Base-by-base conservation (phyloP, 2,888 invertebrate species). In the Didymodactylos carnosus region DNA sequence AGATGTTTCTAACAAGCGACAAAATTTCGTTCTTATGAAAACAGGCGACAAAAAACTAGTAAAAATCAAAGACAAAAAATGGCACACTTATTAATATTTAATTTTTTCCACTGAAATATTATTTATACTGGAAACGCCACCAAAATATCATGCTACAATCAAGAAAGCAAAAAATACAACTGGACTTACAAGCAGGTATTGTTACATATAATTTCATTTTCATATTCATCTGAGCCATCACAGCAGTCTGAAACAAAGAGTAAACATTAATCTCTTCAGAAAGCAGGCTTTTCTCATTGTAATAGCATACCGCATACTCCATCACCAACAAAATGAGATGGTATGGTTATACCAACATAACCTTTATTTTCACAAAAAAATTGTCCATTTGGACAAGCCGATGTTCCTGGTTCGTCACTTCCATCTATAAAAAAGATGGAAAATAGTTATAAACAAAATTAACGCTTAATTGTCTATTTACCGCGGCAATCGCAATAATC, bases 351-450 rank as follows among this genome's bases (percentile, higher is more conserved):
- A 40, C 85, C 82, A 74, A 79, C 79, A 78, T 84, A 84, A 2
- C 94, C 94, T 71, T 88, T 87, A 84, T 94, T 91, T 62, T 88
- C 86, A 84, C 95, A 95, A 81, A 89, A 89, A 84, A 94, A 95
- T 53, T 86, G 85, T 6, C 92, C 91, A 81, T 89, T 88, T 0
- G 87, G 84, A 83, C 95, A 95, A 11, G 95, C 95, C 80, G 88
- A 88, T 11, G 94, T 95, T 76, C 93, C 92, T 39, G 70, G 70
- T 35, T 75, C 75, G 14, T 75, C 75, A 62, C 53, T 72, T 27
- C 75, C 75, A 43, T 75, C 75, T n/a, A 43, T n/a, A n/a, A n/a
- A n/a, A n/a, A n/a, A n/a, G 14, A 35, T 19, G 35, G 8, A 1
- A 2, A 5, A 62, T 10, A 19, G 7, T n/a, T 62, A 35, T 46